Base-by-base conservation (phyloP, 2,888 invertebrate genomes). In the Phaonia tiefii region DNA sequence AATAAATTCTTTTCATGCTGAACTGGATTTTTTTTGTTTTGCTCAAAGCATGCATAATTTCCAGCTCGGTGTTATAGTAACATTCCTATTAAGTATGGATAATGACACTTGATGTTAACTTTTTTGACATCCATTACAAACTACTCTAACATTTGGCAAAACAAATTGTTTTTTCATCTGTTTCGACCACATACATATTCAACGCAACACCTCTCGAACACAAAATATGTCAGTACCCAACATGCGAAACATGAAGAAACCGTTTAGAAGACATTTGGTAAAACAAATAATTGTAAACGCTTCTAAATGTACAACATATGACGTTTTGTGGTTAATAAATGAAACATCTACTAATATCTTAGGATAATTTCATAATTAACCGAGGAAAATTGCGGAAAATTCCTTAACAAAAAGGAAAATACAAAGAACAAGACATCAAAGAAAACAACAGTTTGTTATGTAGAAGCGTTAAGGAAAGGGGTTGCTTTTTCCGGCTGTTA, bases 351-450 rank as follows among this genome's bases (percentile, higher is more conserved):
- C 44, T 10, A 74, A 39, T 10, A 69, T 80, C 8, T 83, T 86
- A 49, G 39, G 58, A 71, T 77, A 46, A 75, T 69, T 79, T 73
- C 69, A 72, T 63, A 75, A 76, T 76, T 70, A 65, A 15, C 58
- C 65, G 31, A 67, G 66, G 66, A 75, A 80, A 83, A 75, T 78
- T 81, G 83, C 83, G 82, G 83, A 85, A 85, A 85, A 85, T 85
- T 80, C 85, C 72, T 63, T 60, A 15, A 44, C 63, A 31, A 31
- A 31, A 31, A 8, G 54, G 10, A 60, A 37, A 37, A 65, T 49
- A 73, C 13, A 56, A 11, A 49, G 0, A 54, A 13, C 31, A 69
- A 58, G 58, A 31, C 31, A 31, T 31, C 31, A 65, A 76, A 70
- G 69, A 63, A 70, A 49, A 75, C 54, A 39, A 63, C 63, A 76